Conservation (phyloP, 1,140 invertebrate genomes). For the Rhagoletis pomonella region DNA sequence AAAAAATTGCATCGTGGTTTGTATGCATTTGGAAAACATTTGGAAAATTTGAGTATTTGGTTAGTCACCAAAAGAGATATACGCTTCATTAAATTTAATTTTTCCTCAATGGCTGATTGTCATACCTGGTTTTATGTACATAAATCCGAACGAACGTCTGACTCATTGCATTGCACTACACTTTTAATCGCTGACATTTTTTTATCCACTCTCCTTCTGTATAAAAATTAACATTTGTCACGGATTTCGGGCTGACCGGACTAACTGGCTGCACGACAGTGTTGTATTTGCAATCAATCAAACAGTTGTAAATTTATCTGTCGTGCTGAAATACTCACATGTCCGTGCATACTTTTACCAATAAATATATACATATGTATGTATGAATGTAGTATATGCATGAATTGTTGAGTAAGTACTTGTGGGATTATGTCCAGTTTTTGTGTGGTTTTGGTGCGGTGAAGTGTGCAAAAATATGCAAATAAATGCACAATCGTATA, state of each 20-base stretch:
- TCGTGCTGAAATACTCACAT: background rate
- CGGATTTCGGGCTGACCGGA: background rate
- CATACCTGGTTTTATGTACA: background rate
- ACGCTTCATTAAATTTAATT: no score
- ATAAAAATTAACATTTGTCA: background rate
- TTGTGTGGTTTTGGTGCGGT: background rate
- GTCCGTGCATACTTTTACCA: background rate
- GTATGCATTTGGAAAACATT: no score
- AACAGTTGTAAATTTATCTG: constrained; percentile 5
- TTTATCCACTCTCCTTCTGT: background rate
- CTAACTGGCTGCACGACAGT: constrained; percentile 21
- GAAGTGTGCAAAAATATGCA: constrained; percentile 32
- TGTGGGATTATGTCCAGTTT: background rate
- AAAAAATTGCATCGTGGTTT: no score
- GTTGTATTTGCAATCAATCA: constrained; percentile 41
- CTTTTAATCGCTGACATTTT: background rate
- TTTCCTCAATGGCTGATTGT: no score
- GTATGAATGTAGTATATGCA: no score
- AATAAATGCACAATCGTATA: constrained; percentile 28
- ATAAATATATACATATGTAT: background rate
- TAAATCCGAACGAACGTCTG: no score
- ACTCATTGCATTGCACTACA: background rate
- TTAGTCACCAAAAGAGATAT: no score
- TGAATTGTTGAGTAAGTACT: background rate
- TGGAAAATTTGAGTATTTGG: no score